Conservation (phyloP, 2,888 invertebrate genomes). For the Heliconius ethilla region DNA sequence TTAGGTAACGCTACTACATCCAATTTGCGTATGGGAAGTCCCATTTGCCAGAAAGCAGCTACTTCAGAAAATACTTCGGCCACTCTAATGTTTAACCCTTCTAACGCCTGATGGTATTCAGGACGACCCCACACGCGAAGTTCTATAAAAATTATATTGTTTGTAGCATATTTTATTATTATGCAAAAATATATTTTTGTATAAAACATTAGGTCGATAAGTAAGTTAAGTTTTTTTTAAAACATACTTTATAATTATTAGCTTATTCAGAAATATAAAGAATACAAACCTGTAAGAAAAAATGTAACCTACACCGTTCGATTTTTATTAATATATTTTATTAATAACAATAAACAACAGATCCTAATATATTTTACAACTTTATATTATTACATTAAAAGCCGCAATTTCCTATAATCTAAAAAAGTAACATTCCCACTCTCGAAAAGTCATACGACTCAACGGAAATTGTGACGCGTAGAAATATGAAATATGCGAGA, state of each 20-base stretch:
- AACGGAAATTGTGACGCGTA: slow-evolving; percentile 5
- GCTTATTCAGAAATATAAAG: too few relatives aligned
- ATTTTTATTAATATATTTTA: too few relatives aligned
- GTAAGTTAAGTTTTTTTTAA: too few relatives aligned
- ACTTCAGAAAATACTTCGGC: slow-evolving; percentile 81
- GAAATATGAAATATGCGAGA: not conserved
- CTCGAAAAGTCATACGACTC: not conserved
- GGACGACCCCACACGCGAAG: slow-evolving; percentile 85
- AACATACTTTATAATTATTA: too few relatives aligned
- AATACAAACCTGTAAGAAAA: too few relatives aligned
- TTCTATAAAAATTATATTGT: slow-evolving; percentile 54
- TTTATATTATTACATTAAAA: not conserved
- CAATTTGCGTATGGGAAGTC: slow-evolving; percentile 85
- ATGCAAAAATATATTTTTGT: too few relatives aligned
- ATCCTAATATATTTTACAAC: not conserved
- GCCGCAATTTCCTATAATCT: not conserved
- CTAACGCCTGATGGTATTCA: slow-evolving; percentile 82
- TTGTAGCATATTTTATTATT: not conserved
- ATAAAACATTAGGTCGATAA: too few relatives aligned
- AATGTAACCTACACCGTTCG: too few relatives aligned
- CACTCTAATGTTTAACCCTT: slow-evolving; percentile 83
- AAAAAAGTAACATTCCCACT: not conserved
- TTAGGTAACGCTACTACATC: slow-evolving; percentile 89
- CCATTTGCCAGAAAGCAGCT: slow-evolving; percentile 84
- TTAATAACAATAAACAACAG: not conserved